Base-by-base conservation (phyloP, 2,888 invertebrate genomes). In the Smittia aterrima region DNA sequence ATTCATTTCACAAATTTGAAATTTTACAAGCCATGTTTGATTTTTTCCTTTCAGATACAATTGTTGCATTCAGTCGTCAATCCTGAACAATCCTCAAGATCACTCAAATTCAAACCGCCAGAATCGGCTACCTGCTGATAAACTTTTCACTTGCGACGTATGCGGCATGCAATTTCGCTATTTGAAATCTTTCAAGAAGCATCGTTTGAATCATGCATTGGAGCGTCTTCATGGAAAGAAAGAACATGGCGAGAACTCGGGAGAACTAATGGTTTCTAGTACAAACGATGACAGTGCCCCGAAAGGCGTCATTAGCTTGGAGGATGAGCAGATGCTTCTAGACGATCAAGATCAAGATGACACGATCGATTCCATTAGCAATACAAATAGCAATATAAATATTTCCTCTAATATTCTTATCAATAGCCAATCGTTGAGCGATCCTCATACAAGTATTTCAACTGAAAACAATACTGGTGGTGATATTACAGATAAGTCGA, bases 161-260 rank as follows among this genome's bases (percentile, higher is more conserved):
- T 95, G 94, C 82, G 94, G 94, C 75, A 94, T 94, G 94, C 94
- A 94, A 81, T 95, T 94, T 77, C 87, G 93, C 77, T 94, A 94
- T 82, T 86, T 94, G 67, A 94, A 94, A 80, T 94, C 93, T 0
- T 94, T 95, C 83, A 93, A 93, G 82, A 94, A 95, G 82, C 94
- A 94, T 80, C 88, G 94, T 24, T 86, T 94, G 75, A 95, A 94
- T 79, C 94, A 95, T 81, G 92, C 93, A 0, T 82, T 94, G 41
- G 93, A 93, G 80, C 87, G 92, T 76, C 85, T 93, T 74, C 93
- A 93, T 79, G 90, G 92, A 4, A 90, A 90, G 78, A 85, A 87
- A 2, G 81, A 79, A 24, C 22, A 72, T 2, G 72, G 76, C 25
- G 75, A 78, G n/a, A 83, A 84, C 76, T 84, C 85, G 24, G 86